These are phyloP conservation scores for Iselma pallidipennis DNA, from an alignment of 2,888 invertebrate genomes.

Conservation along the genomic window DNA sequence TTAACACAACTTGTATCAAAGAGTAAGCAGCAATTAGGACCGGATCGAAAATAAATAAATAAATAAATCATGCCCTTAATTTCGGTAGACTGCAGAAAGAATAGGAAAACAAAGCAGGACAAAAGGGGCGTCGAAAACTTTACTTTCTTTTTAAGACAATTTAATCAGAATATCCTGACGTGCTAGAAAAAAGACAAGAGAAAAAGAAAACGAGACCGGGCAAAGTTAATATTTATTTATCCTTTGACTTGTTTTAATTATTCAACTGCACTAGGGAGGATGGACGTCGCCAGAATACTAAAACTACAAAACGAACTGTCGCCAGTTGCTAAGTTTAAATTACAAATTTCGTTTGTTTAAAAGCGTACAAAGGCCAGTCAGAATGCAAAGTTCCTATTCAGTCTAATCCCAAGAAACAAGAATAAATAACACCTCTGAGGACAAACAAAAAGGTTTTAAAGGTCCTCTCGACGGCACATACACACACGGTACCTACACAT, in stretches of 20 bases:
- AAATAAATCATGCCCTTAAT: neutral
- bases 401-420: constrained; percentile 23
- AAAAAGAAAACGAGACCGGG: constrained; percentile 15
- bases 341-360: constrained; percentile 34
- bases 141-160: constrained; percentile 6
- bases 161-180: constrained; percentile 8
- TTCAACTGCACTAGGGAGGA: constrained; percentile 26
- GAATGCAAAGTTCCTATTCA: constrained; percentile 15
- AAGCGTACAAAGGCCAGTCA: constrained; percentile 18
- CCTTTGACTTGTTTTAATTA: constrained; percentile 32
- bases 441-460: constrained; percentile 9
- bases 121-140: neutral
- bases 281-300: constrained; percentile 24
- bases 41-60: too few species aligned
- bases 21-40: too few species aligned
- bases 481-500: neutral
- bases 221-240: constrained; percentile 32
- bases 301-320: constrained; percentile 30
- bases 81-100: neutral
- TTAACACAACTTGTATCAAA: too few species aligned
- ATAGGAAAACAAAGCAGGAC: neutral
- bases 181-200: constrained; percentile 5
- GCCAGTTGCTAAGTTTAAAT: constrained; percentile 23
- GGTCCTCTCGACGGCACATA: neutral
- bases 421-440: constrained; percentile 34